Evolutionary conservation across 2,888 invertebrate species (phyloP).

Genomic region (Lamellibrachia satsuma): DNA sequence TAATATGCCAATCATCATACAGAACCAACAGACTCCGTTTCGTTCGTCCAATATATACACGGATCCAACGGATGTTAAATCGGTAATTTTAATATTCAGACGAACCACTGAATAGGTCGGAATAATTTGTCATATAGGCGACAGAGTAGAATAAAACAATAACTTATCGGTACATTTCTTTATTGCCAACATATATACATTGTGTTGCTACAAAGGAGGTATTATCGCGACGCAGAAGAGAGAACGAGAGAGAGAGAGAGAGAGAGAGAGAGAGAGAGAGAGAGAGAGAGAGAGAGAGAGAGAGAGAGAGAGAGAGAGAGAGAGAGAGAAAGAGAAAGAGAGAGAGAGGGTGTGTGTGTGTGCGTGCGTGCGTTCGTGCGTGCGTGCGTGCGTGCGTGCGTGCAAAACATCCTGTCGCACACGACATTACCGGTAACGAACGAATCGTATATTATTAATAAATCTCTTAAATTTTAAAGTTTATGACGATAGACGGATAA

Average conservation of each 20-base stretch:
- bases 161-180: neutral
- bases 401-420: no score
- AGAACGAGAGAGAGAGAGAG: neutral
- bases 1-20: neutral
- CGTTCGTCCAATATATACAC: neutral
- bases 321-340: neutral
- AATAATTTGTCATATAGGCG: neutral
- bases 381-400: no score
- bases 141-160: neutral
- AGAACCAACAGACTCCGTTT: neutral
- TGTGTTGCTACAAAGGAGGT: neutral
- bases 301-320: neutral
- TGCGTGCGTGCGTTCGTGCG: no score
- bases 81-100: neutral
- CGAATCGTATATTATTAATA: no score
- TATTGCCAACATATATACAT: neutral
- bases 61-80: neutral
- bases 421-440: no score
- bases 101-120: neutral
- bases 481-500: neutral
- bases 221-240: neutral
- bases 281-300: neutral
- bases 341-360: neutral
- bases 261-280: neutral
- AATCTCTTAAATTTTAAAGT: no score